Base-by-base conservation (phyloP, 2,888 invertebrate genomes). In the Oligia latruncula region DNA sequence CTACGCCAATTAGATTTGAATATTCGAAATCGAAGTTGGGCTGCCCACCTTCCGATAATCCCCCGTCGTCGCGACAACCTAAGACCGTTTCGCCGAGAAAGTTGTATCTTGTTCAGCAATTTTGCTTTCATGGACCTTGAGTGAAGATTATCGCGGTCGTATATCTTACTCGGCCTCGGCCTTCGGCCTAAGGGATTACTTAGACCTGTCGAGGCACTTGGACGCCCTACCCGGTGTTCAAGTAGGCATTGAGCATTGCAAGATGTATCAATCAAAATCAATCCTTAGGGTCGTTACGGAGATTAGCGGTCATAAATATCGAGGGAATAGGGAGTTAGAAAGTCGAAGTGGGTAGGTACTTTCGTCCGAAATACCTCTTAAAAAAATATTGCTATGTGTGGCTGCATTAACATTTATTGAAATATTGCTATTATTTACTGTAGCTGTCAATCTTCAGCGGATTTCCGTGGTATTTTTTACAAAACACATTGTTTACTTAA, bases 71-170 rank as follows among this genome's bases (percentile, higher is more conserved):
- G 77, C 80, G 82, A 85, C 82, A 79, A 66, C 78, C 74, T 67
- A 86, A 87, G 55, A 70, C 78, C 79, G 84, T 62, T 68, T 77
- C 71, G 46, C 74, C 81, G 80, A 79, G 70, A 91, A 92, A 88
- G 85, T 90, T 90, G 89, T 90, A 89, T 89, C 89, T 88, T 90
- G 90, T 91, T 93, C 92, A 93, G 93, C 93, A 90, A 93, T 93
- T 92, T 93, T 90, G 88, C 93, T 92, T 93, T 92, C 91, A 92
- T 89, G 88, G 87, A 89, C 91, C 92, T 92, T 91, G 91, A 93
- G 90, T 91, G 91, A 91, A 93, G 94, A 95, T 95, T 94, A 95
- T 94, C 95, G 90, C 89, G 89, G 90, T 87, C 91, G 90, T 94
- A 92, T 92, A 93, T 94, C 93, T 92, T 90, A 87, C 88, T 89